A percentile compares a stretch with the other conserved stretches of the same genome.
Conservation (phyloP, 30 jellyfish, hydroid and myxozoan species). For the Hydractinia symbiolongicarpus region DNA sequence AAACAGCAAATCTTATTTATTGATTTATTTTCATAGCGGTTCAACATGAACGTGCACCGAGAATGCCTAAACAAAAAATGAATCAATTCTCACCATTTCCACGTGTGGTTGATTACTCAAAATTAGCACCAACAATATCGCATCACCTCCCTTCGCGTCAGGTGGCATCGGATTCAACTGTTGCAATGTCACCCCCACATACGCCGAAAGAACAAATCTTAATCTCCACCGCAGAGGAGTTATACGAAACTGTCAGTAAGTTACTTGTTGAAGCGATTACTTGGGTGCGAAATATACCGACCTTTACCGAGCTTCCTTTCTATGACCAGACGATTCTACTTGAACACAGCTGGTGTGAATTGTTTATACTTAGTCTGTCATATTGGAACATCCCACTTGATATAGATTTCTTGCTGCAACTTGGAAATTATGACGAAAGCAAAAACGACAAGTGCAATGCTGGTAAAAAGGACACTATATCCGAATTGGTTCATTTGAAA, state of each 20-base stretch:
- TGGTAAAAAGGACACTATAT: slow-evolving; percentile 42
- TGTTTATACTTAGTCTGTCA: slow-evolving; percentile 57
- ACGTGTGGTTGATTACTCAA: not conserved
- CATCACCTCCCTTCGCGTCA: not conserved
- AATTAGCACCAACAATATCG: not conserved
- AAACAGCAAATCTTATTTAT: too few relatives aligned
- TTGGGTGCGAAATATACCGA: slow-evolving; percentile 86
- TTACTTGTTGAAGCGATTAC: slow-evolving; percentile 50
- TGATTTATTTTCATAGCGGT: slow-evolving; percentile 44
- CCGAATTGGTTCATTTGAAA: slow-evolving; percentile 56
- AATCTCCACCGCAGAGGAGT: slow-evolving; percentile 55
- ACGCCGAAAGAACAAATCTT: slow-evolving; percentile 14
- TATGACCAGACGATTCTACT: slow-evolving; percentile 66
- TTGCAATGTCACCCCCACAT: slow-evolving; percentile 13
- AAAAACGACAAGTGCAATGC: slow-evolving; percentile 24
- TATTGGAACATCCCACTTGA: slow-evolving; percentile 66
- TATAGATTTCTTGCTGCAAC: slow-evolving; percentile 43
- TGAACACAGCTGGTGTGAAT: slow-evolving; percentile 78
- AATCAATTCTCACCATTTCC: slow-evolving; percentile 15
- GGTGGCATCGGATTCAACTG: not conserved
- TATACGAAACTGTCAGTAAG: slow-evolving; percentile 51
- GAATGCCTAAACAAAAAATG: slow-evolving; percentile 38
- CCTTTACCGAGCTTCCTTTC: slow-evolving; percentile 68
- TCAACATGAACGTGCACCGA: slow-evolving; percentile 88
- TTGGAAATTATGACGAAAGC: slow-evolving; percentile 31